Conservation (phyloP, 2,797 vertebrate species). For the Crossoptilon crossoptilon region DNA sequence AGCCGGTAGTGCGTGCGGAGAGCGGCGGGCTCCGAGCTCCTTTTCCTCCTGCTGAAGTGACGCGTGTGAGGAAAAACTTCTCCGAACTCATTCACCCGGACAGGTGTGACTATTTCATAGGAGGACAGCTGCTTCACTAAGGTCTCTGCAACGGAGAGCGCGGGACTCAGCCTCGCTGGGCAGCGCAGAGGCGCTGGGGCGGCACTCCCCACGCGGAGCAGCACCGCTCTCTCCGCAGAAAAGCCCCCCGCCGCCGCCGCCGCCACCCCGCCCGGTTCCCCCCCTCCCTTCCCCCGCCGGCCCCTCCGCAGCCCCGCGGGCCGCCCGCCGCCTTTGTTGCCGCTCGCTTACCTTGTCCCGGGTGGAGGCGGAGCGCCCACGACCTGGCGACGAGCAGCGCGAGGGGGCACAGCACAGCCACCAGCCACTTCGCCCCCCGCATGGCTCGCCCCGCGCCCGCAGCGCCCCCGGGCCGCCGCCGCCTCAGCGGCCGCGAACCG, state of each 20-base stretch:
- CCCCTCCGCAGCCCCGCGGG: neutral
- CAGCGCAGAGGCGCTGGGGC: neutral
- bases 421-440: slow-evolving; percentile 87
- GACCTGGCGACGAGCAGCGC: slow-evolving; percentile 83
- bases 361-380: slow-evolving; percentile 86
- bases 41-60: slow-evolving; percentile 88
- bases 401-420: slow-evolving; percentile 89
- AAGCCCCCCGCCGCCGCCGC: neutral
- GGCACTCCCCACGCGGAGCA: neutral
- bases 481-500: slow-evolving; percentile 66
- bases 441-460: slow-evolving; percentile 80
- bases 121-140: slow-evolving; percentile 89
- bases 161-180: neutral
- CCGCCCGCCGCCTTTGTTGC: neutral
- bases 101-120: slow-evolving; percentile 93
- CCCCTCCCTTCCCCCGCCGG: neutral
- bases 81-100: slow-evolving; percentile 92
- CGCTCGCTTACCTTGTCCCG: slow-evolving; percentile 88
- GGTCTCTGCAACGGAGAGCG: slow-evolving; percentile 83
- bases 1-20: slow-evolving; percentile 88
- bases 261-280: neutral
- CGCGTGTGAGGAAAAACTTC: slow-evolving; percentile 86
- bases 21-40: slow-evolving; percentile 83
- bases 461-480: slow-evolving; percentile 74
- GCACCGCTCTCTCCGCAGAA: neutral